Evolutionary conservation across 1,140 invertebrate genomes (phyloP).

Genomic region (Wiebesia pumilae): DNA sequence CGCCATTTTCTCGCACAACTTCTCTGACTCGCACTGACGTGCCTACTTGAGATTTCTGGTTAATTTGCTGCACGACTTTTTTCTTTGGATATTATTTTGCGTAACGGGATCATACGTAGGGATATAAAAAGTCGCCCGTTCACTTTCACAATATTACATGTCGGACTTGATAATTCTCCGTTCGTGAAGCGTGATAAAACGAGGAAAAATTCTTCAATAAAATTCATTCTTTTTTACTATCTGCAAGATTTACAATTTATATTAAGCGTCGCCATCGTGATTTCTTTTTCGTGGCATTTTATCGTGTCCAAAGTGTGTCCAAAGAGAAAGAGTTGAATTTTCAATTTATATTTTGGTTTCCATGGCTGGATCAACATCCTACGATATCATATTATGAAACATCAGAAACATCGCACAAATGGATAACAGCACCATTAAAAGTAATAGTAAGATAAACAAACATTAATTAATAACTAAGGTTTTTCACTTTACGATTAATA

Average conservation of each 20-base stretch:
- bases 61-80: background rate
- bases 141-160: background rate
- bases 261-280: background rate
- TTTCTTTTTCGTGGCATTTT: background rate
- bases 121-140: constrained; percentile 1
- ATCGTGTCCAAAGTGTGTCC: background rate
- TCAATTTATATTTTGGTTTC: background rate
- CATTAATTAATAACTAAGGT: background rate
- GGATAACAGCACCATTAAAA: background rate
- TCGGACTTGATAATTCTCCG: background rate
- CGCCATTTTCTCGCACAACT: background rate
- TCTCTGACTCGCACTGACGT: background rate
- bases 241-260: constrained; percentile 5
- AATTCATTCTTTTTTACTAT: background rate
- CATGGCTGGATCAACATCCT: background rate
- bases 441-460: background rate
- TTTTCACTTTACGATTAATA: too few relatives aligned
- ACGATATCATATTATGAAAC: background rate
- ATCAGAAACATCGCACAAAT: background rate
- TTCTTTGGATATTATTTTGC: background rate
- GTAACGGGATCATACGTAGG: background rate
- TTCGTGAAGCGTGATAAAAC: background rate
- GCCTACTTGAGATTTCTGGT: background rate
- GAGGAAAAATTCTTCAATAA: background rate
- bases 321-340: background rate